Evolutionary conservation across 2,888 invertebrate genomes (phyloP).

Genomic region (Amiota mariae): DNA sequence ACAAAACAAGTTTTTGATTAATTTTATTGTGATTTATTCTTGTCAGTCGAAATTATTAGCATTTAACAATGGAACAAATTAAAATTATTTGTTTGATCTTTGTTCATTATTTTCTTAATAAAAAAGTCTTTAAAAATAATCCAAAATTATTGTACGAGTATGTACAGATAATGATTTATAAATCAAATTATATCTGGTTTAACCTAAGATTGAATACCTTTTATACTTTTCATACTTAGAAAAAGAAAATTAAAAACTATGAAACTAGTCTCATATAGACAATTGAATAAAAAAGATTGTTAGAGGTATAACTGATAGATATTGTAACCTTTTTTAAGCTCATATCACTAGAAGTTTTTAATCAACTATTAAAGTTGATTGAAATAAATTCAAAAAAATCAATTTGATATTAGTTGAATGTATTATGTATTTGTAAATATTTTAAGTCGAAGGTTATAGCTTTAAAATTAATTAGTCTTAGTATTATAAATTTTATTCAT

Average conservation of each 20-base stretch:
- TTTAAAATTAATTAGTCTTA: too few species aligned
- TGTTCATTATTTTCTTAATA: neutral
- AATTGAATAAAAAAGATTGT: neutral
- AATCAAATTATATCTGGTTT: too few species aligned
- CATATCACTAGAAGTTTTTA: too few species aligned
- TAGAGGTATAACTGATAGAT: too few species aligned
- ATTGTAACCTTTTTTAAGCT: too few species aligned
- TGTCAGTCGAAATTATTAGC: neutral
- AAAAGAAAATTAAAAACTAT: neutral
- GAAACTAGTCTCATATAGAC: neutral
- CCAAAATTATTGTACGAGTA: neutral
- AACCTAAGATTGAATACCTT: too few species aligned
- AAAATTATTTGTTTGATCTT: neutral
- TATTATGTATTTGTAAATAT: neutral
- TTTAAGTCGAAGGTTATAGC: neutral
- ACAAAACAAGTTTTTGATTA: neutral
- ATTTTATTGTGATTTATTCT: neutral
- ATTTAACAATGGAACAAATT: neutral
- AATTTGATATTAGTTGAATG: too few species aligned
- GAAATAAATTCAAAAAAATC: too few species aligned
- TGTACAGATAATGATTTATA: too few species aligned
- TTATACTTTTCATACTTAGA: too few species aligned
- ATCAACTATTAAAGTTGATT: too few species aligned
- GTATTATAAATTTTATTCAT: too few species aligned
- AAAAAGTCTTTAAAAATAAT: constrained; percentile 6